phyloP scores from a whole-genome alignment of 2,797 vertebrate genomes.

The Vireo griseus region DNA sequence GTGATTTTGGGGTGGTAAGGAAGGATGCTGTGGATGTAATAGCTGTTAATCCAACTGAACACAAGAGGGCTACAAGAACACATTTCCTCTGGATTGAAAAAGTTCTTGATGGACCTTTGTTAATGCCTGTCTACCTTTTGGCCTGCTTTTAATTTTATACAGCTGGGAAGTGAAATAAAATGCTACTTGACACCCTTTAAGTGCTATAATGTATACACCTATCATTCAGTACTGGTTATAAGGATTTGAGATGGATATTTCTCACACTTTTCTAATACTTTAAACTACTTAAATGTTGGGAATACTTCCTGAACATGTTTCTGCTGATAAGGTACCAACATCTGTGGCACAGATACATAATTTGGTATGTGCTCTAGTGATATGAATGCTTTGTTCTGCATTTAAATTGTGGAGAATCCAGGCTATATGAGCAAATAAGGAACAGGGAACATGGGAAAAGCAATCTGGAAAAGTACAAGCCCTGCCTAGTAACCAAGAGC shows the following conservation, averaged over 20 bases:
- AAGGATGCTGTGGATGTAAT: neutral
- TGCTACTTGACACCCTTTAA: neutral
- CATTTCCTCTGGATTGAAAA: neutral
- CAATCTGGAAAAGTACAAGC: constrained; percentile 33
- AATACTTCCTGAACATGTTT: neutral
- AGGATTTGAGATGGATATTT: neutral
- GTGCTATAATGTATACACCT: neutral
- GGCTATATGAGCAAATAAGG: neutral
- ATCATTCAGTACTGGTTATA: neutral
- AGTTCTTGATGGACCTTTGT: neutral
- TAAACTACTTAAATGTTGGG: neutral
- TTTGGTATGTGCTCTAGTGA: neutral
- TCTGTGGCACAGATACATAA: neutral
- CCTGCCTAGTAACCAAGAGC: neutral
- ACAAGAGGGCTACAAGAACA: constrained; percentile 56
- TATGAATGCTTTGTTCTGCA: neutral
- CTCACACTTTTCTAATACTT: neutral
- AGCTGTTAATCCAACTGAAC: constrained; percentile 41
- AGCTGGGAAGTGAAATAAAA: neutral
- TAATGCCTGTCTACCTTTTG: neutral
- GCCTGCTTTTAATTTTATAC: neutral
- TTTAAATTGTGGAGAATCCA: neutral
- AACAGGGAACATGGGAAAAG: neutral
- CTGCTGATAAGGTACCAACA: neutral
- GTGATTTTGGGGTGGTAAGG: neutral